phyloP scores from a whole-genome alignment of 2,797 vertebrate genomes.

The Anisognathus igniventris region DNA sequence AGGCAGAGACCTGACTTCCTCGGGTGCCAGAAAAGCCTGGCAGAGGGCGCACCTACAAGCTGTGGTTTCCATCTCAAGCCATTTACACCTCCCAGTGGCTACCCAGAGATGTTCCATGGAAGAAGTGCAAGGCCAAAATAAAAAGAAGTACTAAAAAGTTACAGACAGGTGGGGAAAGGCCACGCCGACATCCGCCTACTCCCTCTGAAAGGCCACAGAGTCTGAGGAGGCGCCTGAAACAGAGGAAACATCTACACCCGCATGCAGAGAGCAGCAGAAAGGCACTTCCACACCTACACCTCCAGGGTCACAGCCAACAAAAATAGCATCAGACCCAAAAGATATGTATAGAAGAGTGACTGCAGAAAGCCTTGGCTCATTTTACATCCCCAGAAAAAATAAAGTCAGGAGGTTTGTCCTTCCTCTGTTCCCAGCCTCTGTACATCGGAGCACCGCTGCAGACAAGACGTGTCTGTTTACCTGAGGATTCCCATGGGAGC shows the following conservation, averaged over 20 bases:
- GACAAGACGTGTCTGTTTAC: background rate
- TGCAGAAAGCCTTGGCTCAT: background rate
- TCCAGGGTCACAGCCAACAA: constrained; percentile 22
- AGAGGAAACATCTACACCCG: background rate
- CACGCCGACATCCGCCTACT: background rate
- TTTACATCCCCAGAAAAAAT: constrained; percentile 51
- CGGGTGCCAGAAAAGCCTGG: background rate
- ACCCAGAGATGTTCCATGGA: constrained; percentile 17
- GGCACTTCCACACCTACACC: constrained; percentile 3
- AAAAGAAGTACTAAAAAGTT: constrained; percentile 19
- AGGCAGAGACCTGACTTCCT: constrained; percentile 31
- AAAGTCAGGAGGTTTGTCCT: constrained; percentile 45
- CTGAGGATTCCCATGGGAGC: background rate
- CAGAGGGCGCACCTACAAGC: constrained; percentile 26
- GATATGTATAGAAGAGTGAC: constrained; percentile 45
- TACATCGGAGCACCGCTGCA: background rate
- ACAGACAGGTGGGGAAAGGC: background rate
- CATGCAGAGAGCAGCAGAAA: constrained; percentile 1
- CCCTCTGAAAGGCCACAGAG: background rate
- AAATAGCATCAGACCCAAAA: constrained; percentile 36
- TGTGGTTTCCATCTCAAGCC: constrained; percentile 25
- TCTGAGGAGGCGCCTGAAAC: background rate
- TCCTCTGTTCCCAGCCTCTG: background rate
- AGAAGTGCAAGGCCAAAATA: background rate
- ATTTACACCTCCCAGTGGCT: constrained; percentile 50